A percentile compares a stretch with the other conserved stretches of the same genome.
Evolutionary conservation across 2,113 vertebrate genomes (phyloP).

Genomic region (Gallinago undulata): DNA sequence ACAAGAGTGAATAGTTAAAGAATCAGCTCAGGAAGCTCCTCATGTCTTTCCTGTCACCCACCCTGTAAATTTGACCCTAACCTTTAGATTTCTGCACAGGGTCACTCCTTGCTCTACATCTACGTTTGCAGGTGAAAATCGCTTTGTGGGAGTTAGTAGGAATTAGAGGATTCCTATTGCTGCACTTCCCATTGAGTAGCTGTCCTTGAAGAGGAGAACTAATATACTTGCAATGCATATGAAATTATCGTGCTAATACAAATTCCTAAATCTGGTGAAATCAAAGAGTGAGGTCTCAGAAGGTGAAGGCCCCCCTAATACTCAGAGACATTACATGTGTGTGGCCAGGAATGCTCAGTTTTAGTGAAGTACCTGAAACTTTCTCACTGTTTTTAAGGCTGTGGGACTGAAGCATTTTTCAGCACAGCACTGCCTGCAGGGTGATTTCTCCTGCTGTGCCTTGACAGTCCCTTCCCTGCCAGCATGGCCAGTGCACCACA

Average conservation of each 20-base stretch:
- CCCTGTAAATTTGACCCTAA: not conserved
- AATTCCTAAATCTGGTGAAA: not conserved
- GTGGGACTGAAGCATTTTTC: not conserved
- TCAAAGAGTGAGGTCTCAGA: not conserved
- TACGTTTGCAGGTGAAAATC: not conserved
- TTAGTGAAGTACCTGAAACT: not conserved
- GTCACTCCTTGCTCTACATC: not conserved
- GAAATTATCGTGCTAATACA: not conserved
- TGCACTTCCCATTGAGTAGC: not conserved
- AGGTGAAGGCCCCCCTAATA: not conserved
- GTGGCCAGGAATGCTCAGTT: not conserved
- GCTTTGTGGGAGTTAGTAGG: not conserved
- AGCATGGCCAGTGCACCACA: not conserved
- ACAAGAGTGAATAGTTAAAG: not conserved
- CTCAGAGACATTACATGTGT: not conserved
- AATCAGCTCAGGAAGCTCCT: not conserved
- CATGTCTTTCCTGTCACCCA: fast-evolving
- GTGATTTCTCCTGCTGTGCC: not conserved
- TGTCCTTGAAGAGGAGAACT: not conserved
- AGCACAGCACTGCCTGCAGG: fast-evolving
- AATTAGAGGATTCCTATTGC: not conserved
- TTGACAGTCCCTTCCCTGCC: not conserved
- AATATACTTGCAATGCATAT: not conserved
- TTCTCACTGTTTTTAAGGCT: not conserved
- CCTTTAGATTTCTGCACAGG: not conserved